A percentile compares a stretch with the other conserved stretches of the same genome.
phyloP scores from a whole-genome alignment of 2,888 invertebrate species.

The Cotesia congregata region DNA sequence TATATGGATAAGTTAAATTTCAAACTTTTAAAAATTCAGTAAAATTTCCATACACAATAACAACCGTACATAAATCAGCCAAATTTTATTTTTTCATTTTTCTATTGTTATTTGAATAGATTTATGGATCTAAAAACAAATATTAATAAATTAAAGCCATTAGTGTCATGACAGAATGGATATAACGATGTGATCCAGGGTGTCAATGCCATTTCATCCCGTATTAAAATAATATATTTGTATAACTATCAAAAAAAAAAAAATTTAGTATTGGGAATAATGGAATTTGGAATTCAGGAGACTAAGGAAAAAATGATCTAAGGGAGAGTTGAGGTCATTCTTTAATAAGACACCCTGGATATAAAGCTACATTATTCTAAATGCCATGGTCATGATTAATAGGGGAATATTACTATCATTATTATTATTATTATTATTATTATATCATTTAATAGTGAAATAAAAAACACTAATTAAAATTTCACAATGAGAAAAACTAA shows the following conservation, averaged over 20 bases:
- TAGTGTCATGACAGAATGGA: background rate
- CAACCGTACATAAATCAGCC: background rate
- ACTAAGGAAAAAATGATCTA: background rate
- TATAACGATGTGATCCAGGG: background rate
- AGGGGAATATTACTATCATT: constrained; percentile 60
- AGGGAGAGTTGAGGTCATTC: background rate
- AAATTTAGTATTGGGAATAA: background rate
- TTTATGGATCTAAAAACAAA: background rate
- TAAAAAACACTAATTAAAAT: no score
- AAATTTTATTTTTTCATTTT: background rate
- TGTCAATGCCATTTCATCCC: background rate
- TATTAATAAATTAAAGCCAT: background rate
- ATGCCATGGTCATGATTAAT: constrained; percentile 63
- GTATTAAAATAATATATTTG: background rate
- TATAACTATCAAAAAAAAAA: background rate
- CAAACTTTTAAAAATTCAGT: no score
- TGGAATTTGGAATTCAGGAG: background rate
- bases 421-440: no score
- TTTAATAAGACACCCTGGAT: background rate
- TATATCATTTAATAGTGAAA: no score
- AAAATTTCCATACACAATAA: no score
- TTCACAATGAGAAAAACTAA: no score
- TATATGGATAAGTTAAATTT: background rate
- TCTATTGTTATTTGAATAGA: background rate
- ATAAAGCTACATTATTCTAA: background rate